Base-by-base conservation (phyloP, 2,888 invertebrate genomes). In the Bursaphelenchus okinawaensis region DNA sequence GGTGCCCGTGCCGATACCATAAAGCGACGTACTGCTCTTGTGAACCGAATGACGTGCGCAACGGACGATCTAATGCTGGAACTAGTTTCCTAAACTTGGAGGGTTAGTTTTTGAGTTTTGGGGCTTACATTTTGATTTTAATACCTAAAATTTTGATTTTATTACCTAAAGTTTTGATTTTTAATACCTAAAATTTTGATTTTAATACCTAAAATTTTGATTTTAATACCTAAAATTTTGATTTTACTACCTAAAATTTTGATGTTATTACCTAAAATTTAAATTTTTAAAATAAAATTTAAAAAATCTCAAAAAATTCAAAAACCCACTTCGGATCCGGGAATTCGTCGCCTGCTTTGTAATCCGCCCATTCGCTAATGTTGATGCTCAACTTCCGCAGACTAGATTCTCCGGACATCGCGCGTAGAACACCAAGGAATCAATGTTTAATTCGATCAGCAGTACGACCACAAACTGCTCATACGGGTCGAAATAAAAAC, bases 1-100 rank as follows among this genome's bases (percentile, higher is more conserved):
- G 73, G 52, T 40, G 50, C 16, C 63, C 57, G 29, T 61, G 61
- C 50, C 26, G 60, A 6, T 55, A 73, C 73, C 75, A 75, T 26
- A 73, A 50, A 4, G 72, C 75, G 24, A 75, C 75, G 29, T 61
- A 70, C 29, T 75, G 75, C 19, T 72, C 71, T n/a, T 67, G 62
- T 2, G 27, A 20, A 6, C 65, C 65, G 51, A 29, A 62, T 24
- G 51, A 51, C 16, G 64, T 60, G 29, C 52, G 50, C 51, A 64
- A 40, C 12, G 64, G 64, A 20, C 64, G 58, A 26, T 59, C 55
- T 12, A 64, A 59, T 12, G 64, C 64, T 9, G 29, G 58, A 16
- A 64, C 59, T 24, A 64, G 23, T 9, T 50, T 23, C 60, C 60
- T 60, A 52, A 19, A 57, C 28, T 9, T 40, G 40, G n/a, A 40